A percentile compares a stretch with the other conserved stretches of the same genome.
Conservation (phyloP, 1,140 invertebrate genomes). For the Lanistes nyassanus region DNA sequence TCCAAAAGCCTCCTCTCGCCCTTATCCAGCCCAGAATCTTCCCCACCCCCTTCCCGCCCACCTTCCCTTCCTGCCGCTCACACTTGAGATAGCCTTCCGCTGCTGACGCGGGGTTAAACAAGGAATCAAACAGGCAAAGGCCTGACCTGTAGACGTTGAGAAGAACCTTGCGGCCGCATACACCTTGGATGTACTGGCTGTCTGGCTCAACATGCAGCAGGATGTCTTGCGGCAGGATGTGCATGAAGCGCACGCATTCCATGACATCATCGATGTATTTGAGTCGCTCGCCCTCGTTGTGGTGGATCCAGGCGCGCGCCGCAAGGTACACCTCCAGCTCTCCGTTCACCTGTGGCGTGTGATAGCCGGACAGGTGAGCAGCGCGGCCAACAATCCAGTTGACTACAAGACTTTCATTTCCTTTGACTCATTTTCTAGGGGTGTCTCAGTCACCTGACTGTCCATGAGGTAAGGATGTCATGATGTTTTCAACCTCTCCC, state of each 20-base stretch:
- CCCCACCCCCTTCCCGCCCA: background rate
- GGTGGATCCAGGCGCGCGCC: slow-evolving; percentile 37
- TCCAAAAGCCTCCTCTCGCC: too few species aligned
- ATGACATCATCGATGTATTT: slow-evolving; percentile 28
- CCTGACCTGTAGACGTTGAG: slow-evolving; percentile 38
- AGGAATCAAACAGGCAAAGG: background rate
- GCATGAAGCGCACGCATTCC: slow-evolving; percentile 31
- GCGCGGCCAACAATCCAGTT: too few species aligned
- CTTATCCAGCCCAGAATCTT: background rate
- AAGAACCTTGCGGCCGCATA: slow-evolving; percentile 34
- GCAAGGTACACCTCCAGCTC: slow-evolving; percentile 43
- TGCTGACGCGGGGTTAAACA: background rate
- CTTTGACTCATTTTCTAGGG: too few species aligned
- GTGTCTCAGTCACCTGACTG: too few species aligned
- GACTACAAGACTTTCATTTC: too few species aligned
- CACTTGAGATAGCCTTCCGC: too few species aligned
- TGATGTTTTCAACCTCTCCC: too few species aligned
- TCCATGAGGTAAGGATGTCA: too few species aligned
- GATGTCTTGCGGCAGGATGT: slow-evolving; percentile 38
- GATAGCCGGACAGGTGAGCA: too few species aligned
- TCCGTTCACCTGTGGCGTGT: slow-evolving; percentile 16
- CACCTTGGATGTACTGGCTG: slow-evolving; percentile 26
- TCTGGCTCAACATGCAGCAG: slow-evolving; percentile 38
- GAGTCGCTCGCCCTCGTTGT: slow-evolving; percentile 33
- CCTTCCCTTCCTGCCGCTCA: background rate